Evolutionary conservation across 1,140 invertebrate genomes (phyloP).

Genomic region (Aethina tumida): DNA sequence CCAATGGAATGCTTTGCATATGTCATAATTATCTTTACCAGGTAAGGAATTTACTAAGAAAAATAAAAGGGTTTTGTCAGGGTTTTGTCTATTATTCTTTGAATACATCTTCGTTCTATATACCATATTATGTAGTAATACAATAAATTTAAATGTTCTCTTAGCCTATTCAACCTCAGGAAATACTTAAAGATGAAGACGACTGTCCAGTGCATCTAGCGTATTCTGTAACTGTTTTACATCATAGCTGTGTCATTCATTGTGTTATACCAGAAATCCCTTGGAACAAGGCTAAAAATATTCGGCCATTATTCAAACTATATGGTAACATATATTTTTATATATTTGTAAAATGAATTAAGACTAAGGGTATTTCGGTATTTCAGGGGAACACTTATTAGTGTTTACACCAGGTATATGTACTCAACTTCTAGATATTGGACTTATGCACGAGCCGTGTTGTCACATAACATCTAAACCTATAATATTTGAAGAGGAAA

Average conservation of each 20-base stretch:
- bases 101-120: background rate
- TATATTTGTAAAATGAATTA: background rate
- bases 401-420: constrained; percentile 69
- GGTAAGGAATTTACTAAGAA: constrained; percentile 20
- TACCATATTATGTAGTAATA: too few species aligned
- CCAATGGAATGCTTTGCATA: constrained; percentile 65
- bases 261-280: constrained; percentile 69
- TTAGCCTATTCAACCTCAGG: constrained; percentile 27
- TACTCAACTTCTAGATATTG: constrained; percentile 70
- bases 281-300: constrained; percentile 60
- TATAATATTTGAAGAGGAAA: constrained; percentile 37
- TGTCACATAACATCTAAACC: constrained; percentile 63
- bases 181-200: constrained; percentile 23
- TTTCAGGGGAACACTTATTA: constrained; percentile 59
- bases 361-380: constrained; percentile 2
- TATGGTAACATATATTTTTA: constrained; percentile 38
- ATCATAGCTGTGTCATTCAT: constrained; percentile 72
- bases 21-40: constrained; percentile 80
- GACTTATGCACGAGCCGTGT: constrained; percentile 65
- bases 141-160: too few species aligned
- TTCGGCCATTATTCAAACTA: constrained; percentile 63
- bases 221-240: constrained; percentile 69
- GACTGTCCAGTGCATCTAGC: constrained; percentile 60
- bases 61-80: background rate
- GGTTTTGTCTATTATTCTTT: constrained; percentile 1